Evolutionary conservation across 2,888 invertebrate genomes (phyloP), one percentile per base, ranked within the genome.

Genomic region (Stictocephala bisonia): DNA sequence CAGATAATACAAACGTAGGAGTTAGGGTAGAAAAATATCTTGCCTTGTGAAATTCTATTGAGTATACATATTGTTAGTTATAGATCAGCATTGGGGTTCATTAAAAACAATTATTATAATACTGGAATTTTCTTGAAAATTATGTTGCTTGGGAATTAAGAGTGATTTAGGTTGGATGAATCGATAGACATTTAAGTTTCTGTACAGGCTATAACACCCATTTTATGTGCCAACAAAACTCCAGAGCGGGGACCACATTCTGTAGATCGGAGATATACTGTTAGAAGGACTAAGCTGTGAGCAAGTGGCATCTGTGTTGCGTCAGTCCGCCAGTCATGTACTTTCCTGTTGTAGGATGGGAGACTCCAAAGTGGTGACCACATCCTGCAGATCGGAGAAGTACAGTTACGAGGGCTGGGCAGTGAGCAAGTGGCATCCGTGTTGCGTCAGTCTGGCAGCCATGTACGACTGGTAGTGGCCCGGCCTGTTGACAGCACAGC

Each of bases 301-400:
- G 85, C 95, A 95, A 85, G n/a, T n/a, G 80, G 98, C 98, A 22
- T 92, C 96, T 18, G 97, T 99, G 76, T 86, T 99, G 76, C 90
- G 98, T 27, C 97, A 97, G 85, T 96, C 97, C 24, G 97, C 97
- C 27, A 95, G 95, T 11, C 95, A 96, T 83, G 97, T 98, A 72
- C 90, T 50, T 53, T 71, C 66, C 71, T 78, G 75, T 82, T 84
- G 0, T 84, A 96, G 95, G 98, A 99, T 87, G 95, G 93, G 75
- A 90, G 97, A 68, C 88, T 99, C 78, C 96, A 95, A 85, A 95
- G 97, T 85, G 99, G 99, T 7, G 99, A 99, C 85, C 99, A 99
- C 86, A 94, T 99, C 81, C 88, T 99, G 80, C 98, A 99, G 86
- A 95, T 95, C 80, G 94, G 95, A 56, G 94, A 97, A 79, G 95